These are phyloP conservation scores for Drosophila mulleri DNA, from an alignment of 2,888 invertebrate genomes.

Conservation along the genomic window DNA sequence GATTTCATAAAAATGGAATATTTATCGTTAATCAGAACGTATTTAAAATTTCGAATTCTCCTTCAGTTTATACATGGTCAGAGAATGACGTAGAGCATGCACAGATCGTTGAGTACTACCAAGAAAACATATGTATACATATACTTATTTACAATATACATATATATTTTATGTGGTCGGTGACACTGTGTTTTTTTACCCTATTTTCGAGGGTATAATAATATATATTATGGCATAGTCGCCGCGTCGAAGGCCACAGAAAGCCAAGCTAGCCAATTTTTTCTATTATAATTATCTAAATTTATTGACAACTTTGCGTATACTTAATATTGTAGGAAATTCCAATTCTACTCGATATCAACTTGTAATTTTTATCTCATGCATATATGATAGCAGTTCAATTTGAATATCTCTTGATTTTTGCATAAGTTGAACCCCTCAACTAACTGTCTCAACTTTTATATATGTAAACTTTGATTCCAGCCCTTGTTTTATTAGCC, in stretches of 20 bases:
- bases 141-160: neutral
- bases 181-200: neutral
- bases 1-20: too few species aligned
- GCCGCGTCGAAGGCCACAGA: conserved; percentile 9
- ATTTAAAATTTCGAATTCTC: too few species aligned
- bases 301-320: neutral
- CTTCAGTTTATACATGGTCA: too few species aligned
- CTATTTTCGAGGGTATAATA: neutral
- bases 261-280: conserved; percentile 5
- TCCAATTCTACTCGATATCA: neutral
- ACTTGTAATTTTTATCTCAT: neutral
- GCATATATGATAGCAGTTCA: too few species aligned
- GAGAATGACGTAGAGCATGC: too few species aligned
- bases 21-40: too few species aligned
- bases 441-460: too few species aligned
- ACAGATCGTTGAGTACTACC: neutral
- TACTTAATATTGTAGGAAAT: neutral
- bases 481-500: too few species aligned
- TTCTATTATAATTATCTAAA: conserved; percentile 14
- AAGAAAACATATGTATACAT: neutral
- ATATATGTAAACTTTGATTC: too few species aligned
- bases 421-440: too few species aligned
- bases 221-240: conserved; percentile 10
- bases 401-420: too few species aligned
- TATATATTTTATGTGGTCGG: neutral